Percentiles rank a stretch among this genome's conserved stretches.
Conservation (phyloP, 2,113 vertebrate species). For the Etheostoma spectabile region DNA sequence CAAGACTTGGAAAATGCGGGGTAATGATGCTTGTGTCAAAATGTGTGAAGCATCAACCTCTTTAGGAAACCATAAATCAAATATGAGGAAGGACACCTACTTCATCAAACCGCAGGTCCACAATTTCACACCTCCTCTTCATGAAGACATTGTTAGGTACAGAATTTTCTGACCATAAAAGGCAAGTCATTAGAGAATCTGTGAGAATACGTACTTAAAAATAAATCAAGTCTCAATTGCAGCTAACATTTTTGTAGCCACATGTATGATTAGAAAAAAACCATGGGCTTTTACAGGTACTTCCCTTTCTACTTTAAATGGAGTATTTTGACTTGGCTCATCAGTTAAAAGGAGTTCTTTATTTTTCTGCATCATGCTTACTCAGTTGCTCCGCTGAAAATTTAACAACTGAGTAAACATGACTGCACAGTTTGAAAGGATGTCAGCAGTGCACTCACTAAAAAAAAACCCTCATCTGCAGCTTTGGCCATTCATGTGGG, state of each 20-base stretch:
- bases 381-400: constrained; percentile 3
- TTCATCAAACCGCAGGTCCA: not conserved
- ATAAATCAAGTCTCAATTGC: not conserved
- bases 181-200: not conserved
- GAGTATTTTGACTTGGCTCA: not conserved
- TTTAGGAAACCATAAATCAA: constrained; percentile 23
- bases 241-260: not conserved
- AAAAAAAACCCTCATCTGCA: constrained; percentile 55
- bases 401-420: constrained; percentile 29
- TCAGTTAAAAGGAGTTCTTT: constrained; percentile 19
- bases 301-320: not conserved
- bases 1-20: not conserved
- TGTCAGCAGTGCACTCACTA: constrained; percentile 44
- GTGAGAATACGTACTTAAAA: not conserved
- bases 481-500: constrained; percentile 45
- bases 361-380: constrained; percentile 2
- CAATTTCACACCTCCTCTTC: constrained; percentile 18
- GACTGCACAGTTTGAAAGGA: constrained; percentile 9
- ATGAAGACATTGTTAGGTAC: not conserved
- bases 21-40: constrained; percentile 36
- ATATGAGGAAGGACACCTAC: constrained; percentile 32
- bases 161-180: constrained; percentile 31
- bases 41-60: constrained; percentile 29
- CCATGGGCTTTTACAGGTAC: not conserved
- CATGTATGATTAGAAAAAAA: not conserved